phyloP scores from a whole-genome alignment of 2,113 vertebrate species.

The Taurulus bubalis region DNA sequence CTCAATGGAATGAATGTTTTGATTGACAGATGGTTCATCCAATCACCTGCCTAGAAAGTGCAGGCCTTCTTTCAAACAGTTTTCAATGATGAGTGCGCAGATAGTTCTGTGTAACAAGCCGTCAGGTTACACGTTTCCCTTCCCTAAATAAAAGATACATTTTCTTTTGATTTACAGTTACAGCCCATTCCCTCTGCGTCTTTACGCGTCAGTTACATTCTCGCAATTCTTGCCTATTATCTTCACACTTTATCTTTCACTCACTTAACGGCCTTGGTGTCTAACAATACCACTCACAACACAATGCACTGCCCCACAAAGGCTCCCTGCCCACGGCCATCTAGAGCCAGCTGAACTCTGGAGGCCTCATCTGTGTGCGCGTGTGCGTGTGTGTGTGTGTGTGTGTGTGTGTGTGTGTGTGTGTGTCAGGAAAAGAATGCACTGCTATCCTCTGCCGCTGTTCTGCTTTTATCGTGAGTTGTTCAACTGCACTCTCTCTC shows the following conservation, averaged over 20 bases:
- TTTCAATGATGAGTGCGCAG: no score
- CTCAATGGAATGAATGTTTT: neutral
- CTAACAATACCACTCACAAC: slow-evolving; percentile 42
- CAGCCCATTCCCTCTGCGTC: slow-evolving; percentile 1
- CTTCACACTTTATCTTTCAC: slow-evolving; percentile 22
- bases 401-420: slow-evolving; percentile 34
- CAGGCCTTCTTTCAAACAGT: no score
- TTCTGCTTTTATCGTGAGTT: slow-evolving; percentile 48
- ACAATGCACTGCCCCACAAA: slow-evolving; percentile 56
- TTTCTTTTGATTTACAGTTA: slow-evolving; percentile 9
- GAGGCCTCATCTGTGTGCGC: slow-evolving; percentile 59
- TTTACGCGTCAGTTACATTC: slow-evolving; percentile 25
- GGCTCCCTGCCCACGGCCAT: slow-evolving; percentile 56
- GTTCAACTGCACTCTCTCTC: slow-evolving; percentile 34
- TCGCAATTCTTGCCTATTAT: slow-evolving; percentile 27
- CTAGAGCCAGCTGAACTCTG: slow-evolving; percentile 65
- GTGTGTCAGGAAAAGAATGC: slow-evolving; percentile 22
- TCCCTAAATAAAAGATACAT: neutral
- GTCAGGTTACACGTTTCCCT: neutral
- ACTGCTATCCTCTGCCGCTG: slow-evolving; percentile 29
- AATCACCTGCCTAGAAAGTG: neutral
- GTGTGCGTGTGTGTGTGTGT: slow-evolving; percentile 31
- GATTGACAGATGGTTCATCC: neutral
- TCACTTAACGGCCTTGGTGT: slow-evolving; percentile 36
- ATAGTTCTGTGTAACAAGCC: neutral